These are phyloP conservation scores for Acanthacorydalis orientalis DNA, from an alignment of 2,888 invertebrate species.

Conservation along the genomic window DNA sequence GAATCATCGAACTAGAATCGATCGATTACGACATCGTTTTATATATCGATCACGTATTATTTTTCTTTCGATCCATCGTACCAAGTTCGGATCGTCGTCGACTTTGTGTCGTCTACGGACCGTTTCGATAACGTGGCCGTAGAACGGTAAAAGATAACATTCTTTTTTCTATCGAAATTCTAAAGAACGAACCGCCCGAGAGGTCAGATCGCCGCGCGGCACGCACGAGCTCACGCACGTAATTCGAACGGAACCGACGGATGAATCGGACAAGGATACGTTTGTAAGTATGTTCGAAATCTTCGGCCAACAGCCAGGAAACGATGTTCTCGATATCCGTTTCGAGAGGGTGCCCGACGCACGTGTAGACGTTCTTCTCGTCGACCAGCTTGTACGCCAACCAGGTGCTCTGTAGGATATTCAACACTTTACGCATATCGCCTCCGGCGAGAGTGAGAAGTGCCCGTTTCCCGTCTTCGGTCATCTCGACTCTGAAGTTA, in stretches of 20 bases:
- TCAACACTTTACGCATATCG: conserved; percentile 95
- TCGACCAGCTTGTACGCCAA: conserved; percentile 80
- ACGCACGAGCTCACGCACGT: no score
- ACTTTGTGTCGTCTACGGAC: no score
- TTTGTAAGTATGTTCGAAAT: conserved; percentile 55
- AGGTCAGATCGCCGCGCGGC: no score
- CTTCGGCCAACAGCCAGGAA: conserved; percentile 68
- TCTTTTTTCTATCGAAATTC: neutral
- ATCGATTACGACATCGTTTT: no score
- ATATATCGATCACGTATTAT: no score
- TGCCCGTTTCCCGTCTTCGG: conserved; percentile 79
- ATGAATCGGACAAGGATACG: conserved; percentile 53
- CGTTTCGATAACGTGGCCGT: no score
- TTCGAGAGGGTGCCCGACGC: conserved; percentile 90
- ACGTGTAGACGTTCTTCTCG: conserved; percentile 84
- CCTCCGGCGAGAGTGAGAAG: conserved; percentile 80
- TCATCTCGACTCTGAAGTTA: conserved; percentile 52
- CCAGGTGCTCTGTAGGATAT: conserved; percentile 91
- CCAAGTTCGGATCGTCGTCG: no score
- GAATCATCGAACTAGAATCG: no score
- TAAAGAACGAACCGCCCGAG: no score
- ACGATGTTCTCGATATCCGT: conserved; percentile 78
- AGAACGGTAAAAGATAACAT: no score
- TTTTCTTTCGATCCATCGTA: no score
- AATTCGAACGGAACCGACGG: no score